A percentile compares a stretch with the other conserved stretches of the same genome.
Conservation (phyloP, 30 jellyfish, hydroid and myxozoan genomes). For the Hydractinia symbiolongicarpus region DNA sequence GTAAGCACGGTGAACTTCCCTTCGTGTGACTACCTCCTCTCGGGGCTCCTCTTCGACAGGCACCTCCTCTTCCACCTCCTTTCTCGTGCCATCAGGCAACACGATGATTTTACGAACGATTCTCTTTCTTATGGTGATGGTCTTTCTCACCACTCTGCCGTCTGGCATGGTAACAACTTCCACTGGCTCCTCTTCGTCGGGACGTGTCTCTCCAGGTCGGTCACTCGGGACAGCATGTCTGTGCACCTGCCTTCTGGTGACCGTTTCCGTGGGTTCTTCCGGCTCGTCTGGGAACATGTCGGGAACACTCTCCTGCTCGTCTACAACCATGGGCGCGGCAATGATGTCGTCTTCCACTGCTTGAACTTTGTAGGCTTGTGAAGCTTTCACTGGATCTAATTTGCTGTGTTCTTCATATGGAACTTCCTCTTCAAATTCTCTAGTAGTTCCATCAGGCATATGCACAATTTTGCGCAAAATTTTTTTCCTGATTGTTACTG, state of each 20-base stretch:
- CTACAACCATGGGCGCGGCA: slow-evolving; percentile 19
- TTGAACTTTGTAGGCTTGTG: background rate
- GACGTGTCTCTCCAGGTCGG: slow-evolving; percentile 9
- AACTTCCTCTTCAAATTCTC: slow-evolving; percentile 27
- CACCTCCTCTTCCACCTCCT: slow-evolving; percentile 55
- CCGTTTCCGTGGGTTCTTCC: slow-evolving; percentile 7
- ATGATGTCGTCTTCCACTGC: slow-evolving; percentile 19
- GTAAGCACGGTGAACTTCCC: slow-evolving; percentile 21
- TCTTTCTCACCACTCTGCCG: slow-evolving; percentile 37
- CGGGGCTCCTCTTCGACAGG: slow-evolving; percentile 33
- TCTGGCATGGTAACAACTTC: slow-evolving; percentile 9
- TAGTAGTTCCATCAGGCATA: slow-evolving; percentile 56
- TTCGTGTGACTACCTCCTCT: slow-evolving; percentile 22
- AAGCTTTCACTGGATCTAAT: background rate
- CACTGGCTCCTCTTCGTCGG: slow-evolving; percentile 37
- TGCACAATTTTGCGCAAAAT: slow-evolving; percentile 40
- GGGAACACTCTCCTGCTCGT: slow-evolving; percentile 10
- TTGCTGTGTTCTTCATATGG: slow-evolving; percentile 3
- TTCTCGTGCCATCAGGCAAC: slow-evolving; percentile 57
- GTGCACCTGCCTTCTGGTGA: slow-evolving; percentile 12
- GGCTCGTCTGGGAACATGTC: slow-evolving; percentile 25
- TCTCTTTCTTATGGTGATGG: slow-evolving; percentile 57
- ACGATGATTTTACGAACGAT: slow-evolving; percentile 43
- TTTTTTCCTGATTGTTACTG: slow-evolving; percentile 48
- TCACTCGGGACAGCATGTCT: slow-evolving; percentile 8